Evolutionary conservation across 2,888 invertebrate species (phyloP), one percentile per base, ranked within the genome.

Genomic region (Thereva unica): DNA sequence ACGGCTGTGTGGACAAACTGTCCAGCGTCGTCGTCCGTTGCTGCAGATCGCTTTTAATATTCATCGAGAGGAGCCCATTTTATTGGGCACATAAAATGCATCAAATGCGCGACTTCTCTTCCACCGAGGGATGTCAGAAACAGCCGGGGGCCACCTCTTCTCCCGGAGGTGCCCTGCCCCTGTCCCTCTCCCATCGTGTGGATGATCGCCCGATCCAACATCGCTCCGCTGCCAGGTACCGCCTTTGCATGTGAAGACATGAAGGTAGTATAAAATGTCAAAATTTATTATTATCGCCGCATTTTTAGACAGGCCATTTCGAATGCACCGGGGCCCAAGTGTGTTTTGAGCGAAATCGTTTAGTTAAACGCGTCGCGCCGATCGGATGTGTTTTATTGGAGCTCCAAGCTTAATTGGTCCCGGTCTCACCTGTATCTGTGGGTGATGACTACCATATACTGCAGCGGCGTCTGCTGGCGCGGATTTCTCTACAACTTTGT

Each of bases 241-340:
- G 37, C 23, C 42, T 55, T 23, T 9, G 54, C 41, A 55, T 61
- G 65, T 34, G 34, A 53, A 57, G 35, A 49, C 66, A 49, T 38
- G 5, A 35, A 34, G 10, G n/a, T 35, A 6, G 44, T 61, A 59
- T 64, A 64, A 68, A 68, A 65, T 61, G 55, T 66, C 66, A 47
- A 61, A 68, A 68, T 68, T 68, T 68, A 68, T 68, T 66, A 65
- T 68, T 68, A 68, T 68, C 61, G 66, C 61, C 55, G 34, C 50
- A 54, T 41, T 55, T 66, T 55, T 66, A 12, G 68, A 68, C 68
- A 61, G 65, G 42, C 12, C 65, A 61, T 68, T 65, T 42, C 59
- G 42, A 50, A 50, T 47, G 42, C 38, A 44, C 54, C 64, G 42
- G 41, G 45, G 50, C 23, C 49, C 41, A 50, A 50, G 50, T 50